Conservation (phyloP, 2,113 vertebrate genomes). For the Anolis sagrei region DNA sequence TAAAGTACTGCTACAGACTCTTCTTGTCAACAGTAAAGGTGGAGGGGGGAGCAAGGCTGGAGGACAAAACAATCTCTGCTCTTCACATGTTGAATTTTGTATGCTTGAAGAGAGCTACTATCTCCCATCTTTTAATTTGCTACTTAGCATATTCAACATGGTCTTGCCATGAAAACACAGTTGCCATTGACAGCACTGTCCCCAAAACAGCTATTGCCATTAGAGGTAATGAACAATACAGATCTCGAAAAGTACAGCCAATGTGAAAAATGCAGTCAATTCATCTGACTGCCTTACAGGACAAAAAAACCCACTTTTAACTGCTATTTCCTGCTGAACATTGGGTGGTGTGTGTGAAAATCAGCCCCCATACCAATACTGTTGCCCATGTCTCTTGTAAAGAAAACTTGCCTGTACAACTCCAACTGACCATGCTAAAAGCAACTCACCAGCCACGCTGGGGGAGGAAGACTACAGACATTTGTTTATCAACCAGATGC, state of each 20-base stretch:
- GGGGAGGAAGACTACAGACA: too few species aligned
- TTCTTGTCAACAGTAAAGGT: too few species aligned
- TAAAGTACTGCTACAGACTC: not conserved
- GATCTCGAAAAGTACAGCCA: not conserved
- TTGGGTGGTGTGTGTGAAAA: too few species aligned
- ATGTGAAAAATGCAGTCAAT: not conserved
- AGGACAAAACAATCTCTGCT: too few species aligned
- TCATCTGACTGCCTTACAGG: not conserved
- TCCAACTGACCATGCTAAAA: not conserved
- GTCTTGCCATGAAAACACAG: too few species aligned
- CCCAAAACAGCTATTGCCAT: not conserved
- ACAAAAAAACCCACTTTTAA: not conserved
- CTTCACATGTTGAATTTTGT: too few species aligned
- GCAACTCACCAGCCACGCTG: too few species aligned
- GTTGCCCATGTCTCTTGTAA: too few species aligned
- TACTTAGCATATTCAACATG: not conserved
- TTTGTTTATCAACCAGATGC: not conserved
- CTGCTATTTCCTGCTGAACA: too few species aligned
- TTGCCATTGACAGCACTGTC: not conserved
- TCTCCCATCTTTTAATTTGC: not conserved
- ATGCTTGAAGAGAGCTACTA: not conserved
- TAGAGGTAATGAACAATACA: not conserved
- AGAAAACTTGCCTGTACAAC: not conserved
- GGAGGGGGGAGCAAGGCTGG: too few species aligned
- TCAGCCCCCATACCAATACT: too few species aligned